phyloP scores from a whole-genome alignment of 2,113 vertebrate species.

The Oostethus manadensis region DNA sequence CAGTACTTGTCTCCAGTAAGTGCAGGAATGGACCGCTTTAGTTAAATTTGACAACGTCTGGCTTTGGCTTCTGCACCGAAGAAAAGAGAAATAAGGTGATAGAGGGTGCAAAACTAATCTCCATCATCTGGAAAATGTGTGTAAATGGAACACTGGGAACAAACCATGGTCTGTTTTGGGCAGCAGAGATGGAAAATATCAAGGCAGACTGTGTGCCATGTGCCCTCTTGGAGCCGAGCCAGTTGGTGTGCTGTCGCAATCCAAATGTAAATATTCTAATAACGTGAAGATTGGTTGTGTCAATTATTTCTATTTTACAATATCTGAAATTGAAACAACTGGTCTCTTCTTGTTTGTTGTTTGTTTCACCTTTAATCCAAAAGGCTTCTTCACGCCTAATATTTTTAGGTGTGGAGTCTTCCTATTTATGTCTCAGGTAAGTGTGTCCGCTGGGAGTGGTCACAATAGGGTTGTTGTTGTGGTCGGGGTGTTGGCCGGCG shows the following conservation, averaged over 20 bases:
- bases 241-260: background rate
- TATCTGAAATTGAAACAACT: too few species aligned
- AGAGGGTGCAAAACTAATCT: constrained; percentile 12
- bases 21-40: constrained; percentile 25
- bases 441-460: too few species aligned
- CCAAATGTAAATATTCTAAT: background rate
- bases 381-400: too few species aligned
- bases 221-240: background rate
- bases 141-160: background rate
- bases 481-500: too few species aligned
- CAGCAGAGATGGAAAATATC: background rate
- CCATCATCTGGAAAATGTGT: constrained; percentile 6
- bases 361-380: too few species aligned
- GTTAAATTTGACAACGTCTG: constrained; percentile 12
- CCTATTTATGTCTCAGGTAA: too few species aligned
- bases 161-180: background rate
- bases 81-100: constrained; percentile 1
- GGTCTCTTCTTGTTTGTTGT: too few species aligned
- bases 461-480: too few species aligned
- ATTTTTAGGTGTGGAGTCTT: too few species aligned
- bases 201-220: background rate
- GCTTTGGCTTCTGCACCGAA: constrained; percentile 18
- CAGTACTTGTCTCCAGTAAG: constrained; percentile 33
- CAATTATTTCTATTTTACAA: background rate
- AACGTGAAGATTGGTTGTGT: background rate